These are phyloP conservation scores for Callosobruchus maculatus DNA, from an alignment of 2,888 invertebrate species.

Conservation along the genomic window DNA sequence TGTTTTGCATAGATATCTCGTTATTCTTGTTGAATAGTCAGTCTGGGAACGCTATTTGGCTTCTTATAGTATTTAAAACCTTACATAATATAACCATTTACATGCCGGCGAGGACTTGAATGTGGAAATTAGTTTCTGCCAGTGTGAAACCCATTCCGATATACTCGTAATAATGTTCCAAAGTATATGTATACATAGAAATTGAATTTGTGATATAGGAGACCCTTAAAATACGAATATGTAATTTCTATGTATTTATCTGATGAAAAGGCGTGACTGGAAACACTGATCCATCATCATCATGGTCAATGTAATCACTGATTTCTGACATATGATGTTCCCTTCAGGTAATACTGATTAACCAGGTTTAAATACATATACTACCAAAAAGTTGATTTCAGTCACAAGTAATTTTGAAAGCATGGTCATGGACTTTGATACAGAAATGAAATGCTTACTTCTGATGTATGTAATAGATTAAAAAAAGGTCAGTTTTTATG, in stretches of 20 bases:
- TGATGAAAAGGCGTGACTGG: too few relatives aligned
- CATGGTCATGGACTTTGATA: too few relatives aligned
- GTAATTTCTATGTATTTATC: not conserved
- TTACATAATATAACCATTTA: not conserved
- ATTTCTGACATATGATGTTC: too few relatives aligned
- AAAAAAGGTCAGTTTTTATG: too few relatives aligned
- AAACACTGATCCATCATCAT: too few relatives aligned
- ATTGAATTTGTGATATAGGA: not conserved
- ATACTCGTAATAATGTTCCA: not conserved
- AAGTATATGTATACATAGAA: not conserved
- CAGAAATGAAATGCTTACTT: too few relatives aligned
- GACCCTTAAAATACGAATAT: not conserved
- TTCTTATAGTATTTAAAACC: not conserved
- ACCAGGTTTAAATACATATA: too few relatives aligned
- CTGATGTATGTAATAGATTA: too few relatives aligned
- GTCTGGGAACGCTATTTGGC: not conserved
- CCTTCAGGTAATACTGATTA: too few relatives aligned
- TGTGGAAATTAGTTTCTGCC: not conserved
- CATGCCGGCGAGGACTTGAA: not conserved
- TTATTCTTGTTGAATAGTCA: not conserved
- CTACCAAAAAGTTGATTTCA: too few relatives aligned
- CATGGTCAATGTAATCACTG: too few relatives aligned
- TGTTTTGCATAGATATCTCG: not conserved
- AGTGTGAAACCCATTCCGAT: not conserved
- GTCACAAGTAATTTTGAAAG: too few relatives aligned